phyloP scores from a whole-genome alignment of 2,113 vertebrate genomes.

The Tiliqua scincoides region DNA sequence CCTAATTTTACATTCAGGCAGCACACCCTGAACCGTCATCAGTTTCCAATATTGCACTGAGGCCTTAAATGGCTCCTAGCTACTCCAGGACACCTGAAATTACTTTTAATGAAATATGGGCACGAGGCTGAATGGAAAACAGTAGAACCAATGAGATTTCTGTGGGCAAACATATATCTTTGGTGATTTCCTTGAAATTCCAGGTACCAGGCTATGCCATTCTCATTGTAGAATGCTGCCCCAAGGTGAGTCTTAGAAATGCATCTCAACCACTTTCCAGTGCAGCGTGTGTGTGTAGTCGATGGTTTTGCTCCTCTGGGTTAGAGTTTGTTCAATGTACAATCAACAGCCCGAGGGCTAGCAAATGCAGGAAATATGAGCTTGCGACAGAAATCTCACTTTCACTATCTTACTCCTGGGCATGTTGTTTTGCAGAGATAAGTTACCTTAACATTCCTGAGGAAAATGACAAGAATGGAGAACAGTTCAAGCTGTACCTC shows the following conservation, averaged over 20 bases:
- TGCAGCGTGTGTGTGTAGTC: slow-evolving; percentile 61
- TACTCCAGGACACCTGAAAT: slow-evolving; percentile 47
- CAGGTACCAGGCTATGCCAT: slow-evolving; percentile 55
- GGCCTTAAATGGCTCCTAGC: slow-evolving; percentile 23
- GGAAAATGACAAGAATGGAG: neutral
- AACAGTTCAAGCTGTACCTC: neutral
- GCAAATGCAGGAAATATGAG: slow-evolving; percentile 44
- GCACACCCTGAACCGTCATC: neutral
- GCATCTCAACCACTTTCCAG: slow-evolving; percentile 57
- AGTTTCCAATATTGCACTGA: slow-evolving; percentile 28
- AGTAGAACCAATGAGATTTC: slow-evolving; percentile 69
- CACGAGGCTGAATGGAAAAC: slow-evolving; percentile 48
- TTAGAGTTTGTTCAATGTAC: slow-evolving; percentile 58
- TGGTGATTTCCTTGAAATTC: slow-evolving; percentile 73
- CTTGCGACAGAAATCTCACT: slow-evolving; percentile 48
- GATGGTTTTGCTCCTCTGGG: slow-evolving; percentile 47
- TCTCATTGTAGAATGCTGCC: slow-evolving; percentile 59
- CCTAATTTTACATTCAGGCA: slow-evolving; percentile 2
- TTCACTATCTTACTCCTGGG: slow-evolving; percentile 33
- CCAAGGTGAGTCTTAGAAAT: slow-evolving; percentile 64
- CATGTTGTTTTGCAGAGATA: slow-evolving; percentile 9
- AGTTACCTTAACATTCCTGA: slow-evolving; percentile 40
- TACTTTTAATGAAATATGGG: slow-evolving; percentile 60
- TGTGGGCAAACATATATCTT: slow-evolving; percentile 22
- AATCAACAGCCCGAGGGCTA: slow-evolving; percentile 49